Conservation (phyloP, 1,140 invertebrate species). For the Caenorhabditis latens region DNA sequence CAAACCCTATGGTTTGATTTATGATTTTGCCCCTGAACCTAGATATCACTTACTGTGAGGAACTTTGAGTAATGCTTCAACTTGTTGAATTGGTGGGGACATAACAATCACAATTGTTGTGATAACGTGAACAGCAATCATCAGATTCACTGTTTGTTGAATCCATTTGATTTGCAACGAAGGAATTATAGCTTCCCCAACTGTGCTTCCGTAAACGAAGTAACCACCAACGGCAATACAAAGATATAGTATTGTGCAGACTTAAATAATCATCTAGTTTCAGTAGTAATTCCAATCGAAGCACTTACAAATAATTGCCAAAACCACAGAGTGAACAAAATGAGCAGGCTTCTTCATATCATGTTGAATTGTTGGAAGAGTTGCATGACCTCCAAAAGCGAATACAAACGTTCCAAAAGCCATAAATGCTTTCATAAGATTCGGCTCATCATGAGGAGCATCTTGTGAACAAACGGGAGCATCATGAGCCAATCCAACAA, state of each 20-base stretch:
- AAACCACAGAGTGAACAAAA: slow-evolving; percentile 70
- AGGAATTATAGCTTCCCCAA: slow-evolving; percentile 73
- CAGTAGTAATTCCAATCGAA: background rate
- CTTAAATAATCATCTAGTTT: slow-evolving; percentile 57
- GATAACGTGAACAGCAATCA: slow-evolving; percentile 78
- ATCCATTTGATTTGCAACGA: slow-evolving; percentile 73
- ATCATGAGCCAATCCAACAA: slow-evolving; percentile 68
- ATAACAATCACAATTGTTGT: slow-evolving; percentile 79
- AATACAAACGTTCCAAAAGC: slow-evolving; percentile 79
- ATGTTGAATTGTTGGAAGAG: slow-evolving; percentile 80
- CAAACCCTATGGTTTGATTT: slow-evolving; percentile 83
- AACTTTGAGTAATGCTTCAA: slow-evolving; percentile 83
- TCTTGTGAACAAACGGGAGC: slow-evolving; percentile 46
- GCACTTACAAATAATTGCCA: slow-evolving; percentile 50
- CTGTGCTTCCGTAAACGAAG: slow-evolving; percentile 69
- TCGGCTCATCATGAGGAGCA: slow-evolving; percentile 54
- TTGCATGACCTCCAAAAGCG: slow-evolving; percentile 79
- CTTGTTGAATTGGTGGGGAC: slow-evolving; percentile 80
- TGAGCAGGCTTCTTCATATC: slow-evolving; percentile 79
- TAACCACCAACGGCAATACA: slow-evolving; percentile 68
- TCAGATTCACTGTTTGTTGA: slow-evolving; percentile 70
- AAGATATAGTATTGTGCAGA: slow-evolving; percentile 67
- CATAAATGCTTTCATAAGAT: slow-evolving; percentile 76
- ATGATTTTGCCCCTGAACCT: background rate
- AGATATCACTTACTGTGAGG: slow-evolving; percentile 81